Conservation (phyloP, 2,888 invertebrate genomes). For the Drosophila gaucha region DNA sequence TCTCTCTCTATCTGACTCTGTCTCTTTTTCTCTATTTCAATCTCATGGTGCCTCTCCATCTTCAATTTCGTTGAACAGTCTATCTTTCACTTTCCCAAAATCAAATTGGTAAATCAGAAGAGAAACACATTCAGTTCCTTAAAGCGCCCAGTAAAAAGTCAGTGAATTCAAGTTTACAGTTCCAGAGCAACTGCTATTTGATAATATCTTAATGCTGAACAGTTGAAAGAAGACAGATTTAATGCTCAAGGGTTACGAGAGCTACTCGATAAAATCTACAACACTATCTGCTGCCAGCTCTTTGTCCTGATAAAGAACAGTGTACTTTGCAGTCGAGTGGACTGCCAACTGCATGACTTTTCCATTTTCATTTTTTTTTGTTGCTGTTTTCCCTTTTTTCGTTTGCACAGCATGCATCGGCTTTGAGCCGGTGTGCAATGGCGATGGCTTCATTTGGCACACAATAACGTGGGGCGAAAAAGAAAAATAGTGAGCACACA, state of each 20-base stretch:
- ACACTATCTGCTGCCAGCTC: neutral
- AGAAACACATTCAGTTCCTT: too few species aligned
- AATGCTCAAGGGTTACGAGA: neutral
- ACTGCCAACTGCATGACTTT: neutral
- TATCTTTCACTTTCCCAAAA: too few species aligned
- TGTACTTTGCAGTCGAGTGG: conserved; percentile 3
- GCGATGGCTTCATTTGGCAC: conserved; percentile 64
- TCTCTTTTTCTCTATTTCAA: too few species aligned
- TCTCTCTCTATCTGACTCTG: too few species aligned
- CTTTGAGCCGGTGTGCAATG: conserved; percentile 48
- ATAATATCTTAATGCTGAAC: too few species aligned
- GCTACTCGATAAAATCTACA: neutral
- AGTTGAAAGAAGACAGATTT: too few species aligned
- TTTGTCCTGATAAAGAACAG: neutral
- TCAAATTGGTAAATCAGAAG: too few species aligned
- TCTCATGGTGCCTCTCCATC: too few species aligned
- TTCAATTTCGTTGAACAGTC: too few species aligned
- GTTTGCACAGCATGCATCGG: conserved; percentile 43
- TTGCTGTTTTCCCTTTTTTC: conserved; percentile 5
- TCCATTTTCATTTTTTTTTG: conserved; percentile 3
- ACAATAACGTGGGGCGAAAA: conserved; percentile 15
- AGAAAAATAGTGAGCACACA: conserved; percentile 20
- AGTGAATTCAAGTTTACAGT: too few species aligned
- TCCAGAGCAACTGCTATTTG: too few species aligned
- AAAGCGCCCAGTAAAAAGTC: too few species aligned